Percentiles rank a stretch among this genome's conserved stretches.
Evolutionary conservation across 2,888 invertebrate species (phyloP).

Genomic region (Gryllus longicercus): DNA sequence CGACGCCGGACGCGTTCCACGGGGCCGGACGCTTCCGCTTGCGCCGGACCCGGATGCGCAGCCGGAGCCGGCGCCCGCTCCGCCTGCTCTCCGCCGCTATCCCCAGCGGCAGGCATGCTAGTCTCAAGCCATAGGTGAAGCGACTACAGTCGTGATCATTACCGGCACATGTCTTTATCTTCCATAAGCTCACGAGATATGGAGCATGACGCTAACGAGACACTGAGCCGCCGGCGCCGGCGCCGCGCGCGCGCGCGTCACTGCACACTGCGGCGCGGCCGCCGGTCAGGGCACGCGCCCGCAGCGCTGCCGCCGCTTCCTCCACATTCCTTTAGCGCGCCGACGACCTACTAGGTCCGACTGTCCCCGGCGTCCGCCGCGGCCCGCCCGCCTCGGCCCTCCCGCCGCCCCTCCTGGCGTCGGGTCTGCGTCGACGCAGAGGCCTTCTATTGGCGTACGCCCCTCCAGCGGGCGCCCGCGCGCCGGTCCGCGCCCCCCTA

Average conservation of each 20-base stretch:
- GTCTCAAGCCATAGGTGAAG: neutral
- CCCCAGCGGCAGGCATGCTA: neutral
- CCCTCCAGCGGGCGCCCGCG: conserved; percentile 4
- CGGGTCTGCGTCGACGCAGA: neutral
- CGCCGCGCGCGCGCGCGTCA: conserved; percentile 12
- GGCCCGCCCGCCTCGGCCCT: neutral
- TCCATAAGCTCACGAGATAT: conserved; percentile 2
- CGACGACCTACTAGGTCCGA: neutral
- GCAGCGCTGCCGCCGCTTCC: conserved; percentile 23
- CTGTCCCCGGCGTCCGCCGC: neutral
- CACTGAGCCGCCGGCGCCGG: neutral
- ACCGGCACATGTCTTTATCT: conserved; percentile 8
- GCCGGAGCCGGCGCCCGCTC: neutral
- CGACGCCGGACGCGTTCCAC: neutral
- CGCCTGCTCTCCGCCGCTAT: neutral
- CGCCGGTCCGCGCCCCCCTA: neutral
- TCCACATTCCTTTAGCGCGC: neutral
- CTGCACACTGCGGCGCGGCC: conserved; percentile 18
- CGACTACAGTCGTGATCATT: conserved; percentile 17
- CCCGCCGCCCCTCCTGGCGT: neutral
- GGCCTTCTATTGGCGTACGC: neutral
- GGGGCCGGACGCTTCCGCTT: neutral
- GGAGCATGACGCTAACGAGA: conserved; percentile 21
- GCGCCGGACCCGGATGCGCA: neutral
- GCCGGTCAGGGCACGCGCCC: conserved; percentile 11